phyloP scores from a whole-genome alignment of 2,797 vertebrate genomes.

The Eleutherodactylus coqui region DNA sequence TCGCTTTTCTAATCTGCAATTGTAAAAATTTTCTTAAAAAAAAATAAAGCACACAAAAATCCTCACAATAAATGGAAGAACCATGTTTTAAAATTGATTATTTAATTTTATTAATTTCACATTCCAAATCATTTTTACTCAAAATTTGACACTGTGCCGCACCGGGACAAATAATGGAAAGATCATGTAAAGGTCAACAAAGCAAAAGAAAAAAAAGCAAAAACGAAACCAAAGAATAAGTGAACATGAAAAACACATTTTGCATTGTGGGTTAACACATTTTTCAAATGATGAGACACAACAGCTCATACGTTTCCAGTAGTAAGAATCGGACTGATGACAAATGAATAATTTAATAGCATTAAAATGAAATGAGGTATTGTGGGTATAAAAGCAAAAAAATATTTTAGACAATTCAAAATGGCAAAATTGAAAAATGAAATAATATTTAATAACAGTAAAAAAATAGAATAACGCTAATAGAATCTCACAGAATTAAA shows the following conservation, averaged over 20 bases:
- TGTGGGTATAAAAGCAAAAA: neutral
- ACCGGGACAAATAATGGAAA: constrained; percentile 28
- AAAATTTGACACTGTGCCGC: constrained; percentile 31
- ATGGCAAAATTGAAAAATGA: neutral
- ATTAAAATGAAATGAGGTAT: constrained; percentile 33
- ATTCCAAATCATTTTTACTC: constrained; percentile 25
- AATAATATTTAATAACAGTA: constrained; percentile 4
- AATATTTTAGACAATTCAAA: neutral
- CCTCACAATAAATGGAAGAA: neutral
- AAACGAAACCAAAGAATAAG: neutral
- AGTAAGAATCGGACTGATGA: neutral
- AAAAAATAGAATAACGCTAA: neutral
- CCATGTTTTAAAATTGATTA: constrained; percentile 13
- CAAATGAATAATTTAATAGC: neutral
- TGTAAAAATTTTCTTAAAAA: no score
- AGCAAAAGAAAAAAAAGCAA: neutral
- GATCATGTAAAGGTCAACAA: neutral
- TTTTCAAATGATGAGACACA: neutral
- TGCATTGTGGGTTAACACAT: neutral
- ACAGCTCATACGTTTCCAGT: neutral
- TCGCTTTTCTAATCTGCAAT: no score
- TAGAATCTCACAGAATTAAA: neutral
- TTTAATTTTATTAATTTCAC: constrained; percentile 28
- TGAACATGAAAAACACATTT: neutral
- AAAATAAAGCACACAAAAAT: neutral